These are phyloP conservation scores for Creontiades dilutus DNA, from an alignment of 2,888 invertebrate species.

Conservation along the genomic window DNA sequence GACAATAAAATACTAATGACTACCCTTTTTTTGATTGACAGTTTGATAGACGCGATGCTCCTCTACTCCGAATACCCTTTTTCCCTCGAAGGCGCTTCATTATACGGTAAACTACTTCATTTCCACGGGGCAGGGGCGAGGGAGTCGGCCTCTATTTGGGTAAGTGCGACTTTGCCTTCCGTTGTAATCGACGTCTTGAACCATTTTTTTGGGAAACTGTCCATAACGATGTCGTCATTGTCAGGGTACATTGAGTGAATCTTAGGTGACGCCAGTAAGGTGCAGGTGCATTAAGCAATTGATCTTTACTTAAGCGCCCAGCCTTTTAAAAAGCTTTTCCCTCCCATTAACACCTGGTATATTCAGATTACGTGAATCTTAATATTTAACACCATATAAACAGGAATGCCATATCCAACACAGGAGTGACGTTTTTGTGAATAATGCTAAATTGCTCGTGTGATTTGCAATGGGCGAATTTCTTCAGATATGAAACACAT, in stretches of 20 bases:
- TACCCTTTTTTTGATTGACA: slow-evolving; percentile 56
- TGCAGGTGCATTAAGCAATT: slow-evolving; percentile 25
- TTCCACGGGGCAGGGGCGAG: background rate
- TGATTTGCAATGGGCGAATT: too few relatives aligned
- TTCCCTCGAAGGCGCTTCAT: background rate
- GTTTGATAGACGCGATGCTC: slow-evolving; percentile 33
- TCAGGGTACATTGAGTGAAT: background rate
- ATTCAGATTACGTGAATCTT: too few relatives aligned
- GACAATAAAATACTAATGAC: slow-evolving; percentile 63
- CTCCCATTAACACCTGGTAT: too few relatives aligned
- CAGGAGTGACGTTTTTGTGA: too few relatives aligned
- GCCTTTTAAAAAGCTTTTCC: background rate
- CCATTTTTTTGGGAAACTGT: background rate
- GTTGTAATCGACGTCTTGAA: background rate
- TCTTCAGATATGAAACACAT: too few relatives aligned
- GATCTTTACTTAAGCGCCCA: background rate
- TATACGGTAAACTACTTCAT: slow-evolving; percentile 14
- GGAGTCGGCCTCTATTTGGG: background rate
- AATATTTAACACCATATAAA: too few relatives aligned
- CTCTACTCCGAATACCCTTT: slow-evolving; percentile 14
- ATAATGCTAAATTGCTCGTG: too few relatives aligned
- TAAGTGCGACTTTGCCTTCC: background rate
- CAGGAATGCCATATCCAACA: too few relatives aligned
- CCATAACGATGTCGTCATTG: background rate
- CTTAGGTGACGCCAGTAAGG: background rate